Evolutionary conservation across 1,140 invertebrate species (phyloP).

Genomic region (Papilio xuthus): DNA sequence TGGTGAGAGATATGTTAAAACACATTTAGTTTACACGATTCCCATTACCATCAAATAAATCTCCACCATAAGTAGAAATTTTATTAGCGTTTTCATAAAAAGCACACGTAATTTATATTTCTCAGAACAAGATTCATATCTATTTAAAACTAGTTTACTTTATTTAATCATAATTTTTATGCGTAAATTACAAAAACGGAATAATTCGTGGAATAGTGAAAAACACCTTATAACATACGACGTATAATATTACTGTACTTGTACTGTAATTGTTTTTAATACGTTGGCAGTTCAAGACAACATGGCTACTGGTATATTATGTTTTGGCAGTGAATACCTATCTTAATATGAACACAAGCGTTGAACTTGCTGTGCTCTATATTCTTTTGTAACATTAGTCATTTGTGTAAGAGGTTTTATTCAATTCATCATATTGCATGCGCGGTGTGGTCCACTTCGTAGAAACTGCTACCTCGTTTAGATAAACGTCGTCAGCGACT

Average conservation of each 20-base stretch:
- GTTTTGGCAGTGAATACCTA: background rate
- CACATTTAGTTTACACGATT: background rate
- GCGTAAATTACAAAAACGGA: background rate
- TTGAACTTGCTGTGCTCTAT: background rate
- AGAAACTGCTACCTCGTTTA: conserved; percentile 24
- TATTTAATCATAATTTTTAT: background rate
- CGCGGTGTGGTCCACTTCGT: conserved; percentile 6
- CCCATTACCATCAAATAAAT: background rate
- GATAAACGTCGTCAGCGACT: conserved; percentile 2
- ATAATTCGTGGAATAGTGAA: background rate
- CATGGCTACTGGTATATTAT: too few relatives aligned
- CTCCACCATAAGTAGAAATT: background rate
- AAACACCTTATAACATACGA: background rate
- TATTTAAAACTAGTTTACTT: background rate
- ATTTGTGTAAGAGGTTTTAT: background rate
- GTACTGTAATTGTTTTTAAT: too few relatives aligned
- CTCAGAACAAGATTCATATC: background rate
- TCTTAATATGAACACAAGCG: background rate
- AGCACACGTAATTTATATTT: background rate
- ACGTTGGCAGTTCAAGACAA: too few relatives aligned
- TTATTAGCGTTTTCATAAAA: background rate
- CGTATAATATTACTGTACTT: too few relatives aligned
- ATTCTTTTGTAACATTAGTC: too few relatives aligned
- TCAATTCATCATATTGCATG: conserved; percentile 6
- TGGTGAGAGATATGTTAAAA: background rate